phyloP scores from a whole-genome alignment of 2,113 vertebrate genomes.

The Lontra canadensis region DNA sequence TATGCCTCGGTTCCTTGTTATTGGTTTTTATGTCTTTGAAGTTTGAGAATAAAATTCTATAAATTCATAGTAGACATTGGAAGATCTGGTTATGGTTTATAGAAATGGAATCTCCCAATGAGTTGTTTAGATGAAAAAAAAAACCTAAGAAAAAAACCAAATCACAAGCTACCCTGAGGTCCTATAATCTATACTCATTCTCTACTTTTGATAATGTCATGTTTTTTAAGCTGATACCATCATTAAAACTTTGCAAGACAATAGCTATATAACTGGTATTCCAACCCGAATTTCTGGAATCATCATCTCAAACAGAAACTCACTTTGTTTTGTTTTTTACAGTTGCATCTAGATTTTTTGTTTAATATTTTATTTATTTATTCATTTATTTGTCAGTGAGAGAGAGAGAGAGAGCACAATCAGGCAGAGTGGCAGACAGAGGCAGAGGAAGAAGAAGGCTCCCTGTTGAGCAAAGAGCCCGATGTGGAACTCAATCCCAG shows the following conservation, averaged over 20 bases:
- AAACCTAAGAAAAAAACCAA: background rate
- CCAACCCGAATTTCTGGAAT: background rate
- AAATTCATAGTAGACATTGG: background rate
- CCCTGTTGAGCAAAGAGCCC: no score
- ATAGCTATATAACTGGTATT: background rate
- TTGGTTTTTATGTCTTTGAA: constrained; percentile 8
- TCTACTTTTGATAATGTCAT: background rate
- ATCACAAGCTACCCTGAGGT: background rate
- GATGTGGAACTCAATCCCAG: no score
- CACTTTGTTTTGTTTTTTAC: background rate
- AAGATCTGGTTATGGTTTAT: background rate
- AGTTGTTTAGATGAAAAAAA: background rate
- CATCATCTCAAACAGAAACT: background rate
- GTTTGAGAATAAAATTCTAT: background rate
- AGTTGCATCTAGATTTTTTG: background rate
- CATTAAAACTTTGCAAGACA: background rate
- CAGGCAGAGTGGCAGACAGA: no score
- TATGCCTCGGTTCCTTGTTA: constrained; percentile 2
- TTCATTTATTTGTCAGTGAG: no score
- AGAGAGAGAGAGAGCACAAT: no score
- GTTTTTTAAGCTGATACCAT: background rate
- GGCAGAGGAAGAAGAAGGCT: no score
- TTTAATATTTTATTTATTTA: no score
- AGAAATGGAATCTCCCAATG: background rate
- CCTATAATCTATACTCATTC: background rate